Conservation (phyloP, 2,888 invertebrate species). For the Drosophila tripunctata region DNA sequence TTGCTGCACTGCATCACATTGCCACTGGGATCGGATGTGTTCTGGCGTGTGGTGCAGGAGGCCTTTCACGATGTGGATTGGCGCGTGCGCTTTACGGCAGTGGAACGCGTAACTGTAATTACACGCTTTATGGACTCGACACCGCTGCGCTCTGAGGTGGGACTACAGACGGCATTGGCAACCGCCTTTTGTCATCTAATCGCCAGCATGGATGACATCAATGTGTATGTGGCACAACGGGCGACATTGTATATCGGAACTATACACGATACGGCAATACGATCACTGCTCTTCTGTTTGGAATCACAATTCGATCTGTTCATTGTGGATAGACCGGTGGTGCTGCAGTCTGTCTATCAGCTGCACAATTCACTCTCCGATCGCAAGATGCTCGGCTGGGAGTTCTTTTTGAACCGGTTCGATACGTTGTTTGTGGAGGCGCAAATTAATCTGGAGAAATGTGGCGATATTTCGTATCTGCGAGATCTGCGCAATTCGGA, state of each 20-base stretch:
- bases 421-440: constrained; percentile 98
- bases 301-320: constrained; percentile 99
- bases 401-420: constrained; percentile 98
- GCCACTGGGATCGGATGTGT: constrained; percentile 96
- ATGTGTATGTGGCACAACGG: constrained; percentile 97
- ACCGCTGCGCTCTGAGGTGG: constrained; percentile 91
- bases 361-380: constrained; percentile 96
- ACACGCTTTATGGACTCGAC: constrained; percentile 96
- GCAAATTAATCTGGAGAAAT: constrained; percentile 94
- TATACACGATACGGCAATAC: constrained; percentile 93
- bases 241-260: constrained; percentile 96
- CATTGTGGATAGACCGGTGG: constrained; percentile 97
- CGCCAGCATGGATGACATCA: constrained; percentile 97
- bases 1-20: constrained; percentile 97
- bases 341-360: constrained; percentile 97
- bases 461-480: constrained; percentile 92
- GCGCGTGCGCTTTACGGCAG: constrained; percentile 95
- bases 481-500: constrained; percentile 95
- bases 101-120: constrained; percentile 96
- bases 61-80: constrained; percentile 96
- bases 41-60: constrained; percentile 97
- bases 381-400: constrained; percentile 96
- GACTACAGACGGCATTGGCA: constrained; percentile 95
- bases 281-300: constrained; percentile 95
- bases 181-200: constrained; percentile 98